Evolutionary conservation across 2,888 invertebrate species (phyloP), one percentile per base, ranked within the genome.

Genomic region (Patella ulyssiponensis): DNA sequence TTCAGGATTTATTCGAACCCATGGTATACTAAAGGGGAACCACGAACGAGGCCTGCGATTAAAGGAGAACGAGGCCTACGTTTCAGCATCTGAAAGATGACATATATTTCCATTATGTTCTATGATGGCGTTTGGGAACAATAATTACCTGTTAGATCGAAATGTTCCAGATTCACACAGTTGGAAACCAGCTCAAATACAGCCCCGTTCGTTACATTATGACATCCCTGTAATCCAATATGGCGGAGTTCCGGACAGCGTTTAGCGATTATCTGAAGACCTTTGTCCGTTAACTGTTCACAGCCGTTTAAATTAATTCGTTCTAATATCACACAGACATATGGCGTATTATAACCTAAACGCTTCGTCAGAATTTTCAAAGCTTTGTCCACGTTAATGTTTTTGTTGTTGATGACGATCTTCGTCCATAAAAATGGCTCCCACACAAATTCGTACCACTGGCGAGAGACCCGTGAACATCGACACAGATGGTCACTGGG

Each of bases 161-260:
- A 94, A 92, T 96, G 96, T 92, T 96, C 95, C 78, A 97, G 92
- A 91, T 96, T 96, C 81, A 94, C 94, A 90, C 96, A 95, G 88
- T 95, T 94, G 4, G 96, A 95, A 76, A 95, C 94, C 12, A 96
- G 93, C 84, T 97, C 96, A 76, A 95, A 95, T 75, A 97, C 91
- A 0, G 96, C 95, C 71, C 94, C 93, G 86, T 96, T 96, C 74
- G 96, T 95, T 86, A 97, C 93, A 79, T 94, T 94, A 74, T 93
- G 93, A 83, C 96, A 95, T 2, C 94, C 95, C 80, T 95, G 95
- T 75, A 96, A 93, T 81, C 96, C 96, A 76, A 97, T 92, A 88
- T 96, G 95, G 7, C 96, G 95, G 78, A 97, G 92, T 90, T 96
- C 95, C 0, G 96, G 95, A 92, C 96, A 97, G 71, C 95, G 93